Base-by-base conservation (phyloP, 2,797 vertebrate genomes). In the Sebastes diploproa region DNA sequence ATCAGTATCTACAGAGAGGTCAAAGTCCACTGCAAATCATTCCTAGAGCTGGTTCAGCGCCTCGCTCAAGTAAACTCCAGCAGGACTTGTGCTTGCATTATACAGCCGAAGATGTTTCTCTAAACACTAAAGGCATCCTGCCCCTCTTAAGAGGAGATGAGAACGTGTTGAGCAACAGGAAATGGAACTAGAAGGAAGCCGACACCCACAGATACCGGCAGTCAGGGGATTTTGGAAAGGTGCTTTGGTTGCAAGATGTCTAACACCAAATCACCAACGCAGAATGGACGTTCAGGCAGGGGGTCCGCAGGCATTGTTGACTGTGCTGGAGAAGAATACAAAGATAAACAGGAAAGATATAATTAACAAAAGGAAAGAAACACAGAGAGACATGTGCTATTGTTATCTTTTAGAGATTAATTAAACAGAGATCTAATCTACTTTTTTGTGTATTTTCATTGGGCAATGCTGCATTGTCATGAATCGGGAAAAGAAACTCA, bases 231-330 rank as follows among this genome's bases (percentile, higher is more conserved):
- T 86, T 84, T 61, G 27, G 38, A 61, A n/a, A 80, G 72, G 56
- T 62, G 64, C 22, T 81, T 56, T 30, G 50, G 32, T 32, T 75
- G 82, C 29, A 83, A 13, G 79, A 86, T 38, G 65, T 82, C 42
- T 14, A 65, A 58, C 34, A 58, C 42, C 79, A 75, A 78, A 69
- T 65, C 63, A 82, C 34, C 16, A 50, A 61, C 5, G 75, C 27
- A 72, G 75, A 52, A 3, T 36, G 23, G 55, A 12, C 2, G 5
- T 66, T 84, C 73, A 78, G 72, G 29, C 27, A 68, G 70, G 22
- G 11, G 34, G 9, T 85, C 75, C 5, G 29, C 56, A 63, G 82
- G 66, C 89, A 93, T 92, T 20, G 64, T 83, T 64, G 52, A n/a
- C 84, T 77, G 6, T 34, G 22, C 42, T 63, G 9, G 54, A 78